Percentiles rank a stretch among this genome's conserved stretches.
Evolutionary conservation across 1,140 invertebrate species (phyloP).

Genomic region (Apolygus lucorum): DNA sequence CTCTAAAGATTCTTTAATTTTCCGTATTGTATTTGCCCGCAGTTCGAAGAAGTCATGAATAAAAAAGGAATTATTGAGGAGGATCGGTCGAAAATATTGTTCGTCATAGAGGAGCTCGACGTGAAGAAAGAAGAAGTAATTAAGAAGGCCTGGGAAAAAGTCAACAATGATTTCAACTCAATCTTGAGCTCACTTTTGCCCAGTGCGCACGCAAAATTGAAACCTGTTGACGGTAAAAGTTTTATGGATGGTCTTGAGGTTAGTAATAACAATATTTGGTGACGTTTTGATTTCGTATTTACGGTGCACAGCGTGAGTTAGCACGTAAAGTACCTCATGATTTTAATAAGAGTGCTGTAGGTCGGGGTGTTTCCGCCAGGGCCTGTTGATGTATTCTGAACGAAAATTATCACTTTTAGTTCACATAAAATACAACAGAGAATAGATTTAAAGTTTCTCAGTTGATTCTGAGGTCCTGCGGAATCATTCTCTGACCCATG

Average conservation of each 20-base stretch:
- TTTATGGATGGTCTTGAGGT: conserved; percentile 84
- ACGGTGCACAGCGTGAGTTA: too few species aligned
- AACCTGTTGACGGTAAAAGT: conserved; percentile 61
- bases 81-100: conserved; percentile 73
- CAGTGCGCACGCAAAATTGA: conserved; percentile 76
- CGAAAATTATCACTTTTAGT: too few species aligned
- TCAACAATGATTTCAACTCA: conserved; percentile 88
- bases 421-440: too few species aligned
- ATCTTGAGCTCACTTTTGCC: conserved; percentile 90
- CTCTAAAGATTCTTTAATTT: background rate
- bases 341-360: too few species aligned
- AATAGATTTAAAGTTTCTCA: too few species aligned
- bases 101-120: conserved; percentile 79
- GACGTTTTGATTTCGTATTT: too few species aligned
- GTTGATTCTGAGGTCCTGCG: too few species aligned
- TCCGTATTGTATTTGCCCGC: conserved; percentile 28
- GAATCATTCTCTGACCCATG: too few species aligned
- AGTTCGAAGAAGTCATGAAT: conserved; percentile 68
- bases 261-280: too few species aligned
- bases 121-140: conserved; percentile 78
- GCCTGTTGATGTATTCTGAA: too few species aligned
- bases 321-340: too few species aligned
- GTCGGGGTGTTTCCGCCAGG: too few species aligned
- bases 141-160: conserved; percentile 66
- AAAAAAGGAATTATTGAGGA: conserved; percentile 77